Evolutionary conservation across 2,113 vertebrate genomes (phyloP).

Genomic region (Dasypus novemcinctus): DNA sequence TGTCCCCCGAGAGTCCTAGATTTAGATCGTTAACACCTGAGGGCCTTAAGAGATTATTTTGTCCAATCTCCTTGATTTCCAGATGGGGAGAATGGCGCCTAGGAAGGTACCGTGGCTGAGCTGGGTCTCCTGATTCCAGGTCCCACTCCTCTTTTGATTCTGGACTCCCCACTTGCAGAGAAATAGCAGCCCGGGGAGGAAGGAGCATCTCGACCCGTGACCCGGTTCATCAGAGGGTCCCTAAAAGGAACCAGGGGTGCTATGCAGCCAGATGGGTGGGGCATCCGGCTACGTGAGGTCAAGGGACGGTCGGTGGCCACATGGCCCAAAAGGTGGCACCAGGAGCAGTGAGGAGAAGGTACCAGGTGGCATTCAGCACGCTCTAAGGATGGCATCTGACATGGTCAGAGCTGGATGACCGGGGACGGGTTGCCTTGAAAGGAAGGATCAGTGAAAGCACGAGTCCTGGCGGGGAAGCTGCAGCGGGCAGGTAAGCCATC

Average conservation of each 20-base stretch:
- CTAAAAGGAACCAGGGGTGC: background rate
- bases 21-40: constrained; percentile 63
- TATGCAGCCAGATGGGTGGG: background rate
- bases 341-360: background rate
- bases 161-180: background rate
- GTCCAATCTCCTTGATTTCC: constrained; percentile 48
- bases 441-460: background rate
- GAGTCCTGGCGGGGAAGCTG: rapidly evolving
- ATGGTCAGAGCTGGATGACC: too few species aligned
- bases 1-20: constrained; percentile 65
- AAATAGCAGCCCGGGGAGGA: background rate
- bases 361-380: background rate
- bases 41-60: constrained; percentile 70
- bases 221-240: rapidly evolving
- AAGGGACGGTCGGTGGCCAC: background rate
- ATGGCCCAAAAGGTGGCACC: background rate
- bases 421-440: background rate
- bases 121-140: background rate
- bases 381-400: background rate
- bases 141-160: background rate
- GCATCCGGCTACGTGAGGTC: background rate
- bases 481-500: too few species aligned
- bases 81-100: background rate
- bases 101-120: background rate
- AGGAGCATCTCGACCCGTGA: rapidly evolving